phyloP scores from a whole-genome alignment of 2,888 invertebrate genomes.

The Oxycera nigricornis region DNA sequence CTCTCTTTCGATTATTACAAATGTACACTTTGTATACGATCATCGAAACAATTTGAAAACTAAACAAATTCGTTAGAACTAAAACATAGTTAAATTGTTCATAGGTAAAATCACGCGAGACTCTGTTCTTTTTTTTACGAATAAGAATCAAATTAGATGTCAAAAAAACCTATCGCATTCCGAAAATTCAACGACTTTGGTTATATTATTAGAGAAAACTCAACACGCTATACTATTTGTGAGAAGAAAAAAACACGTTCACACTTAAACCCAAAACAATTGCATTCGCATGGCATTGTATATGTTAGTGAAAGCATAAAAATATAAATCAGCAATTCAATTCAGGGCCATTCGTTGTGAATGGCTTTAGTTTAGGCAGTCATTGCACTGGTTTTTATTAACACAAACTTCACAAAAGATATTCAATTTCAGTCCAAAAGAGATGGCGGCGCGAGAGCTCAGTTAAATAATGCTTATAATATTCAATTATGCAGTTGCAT shows the following conservation, averaged over 20 bases:
- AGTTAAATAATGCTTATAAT: too few relatives aligned
- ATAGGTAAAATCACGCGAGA: conserved; percentile 1
- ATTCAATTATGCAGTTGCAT: too few relatives aligned
- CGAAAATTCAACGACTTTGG: conserved; percentile 7
- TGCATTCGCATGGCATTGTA: background rate
- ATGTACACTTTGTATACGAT: conserved; percentile 40
- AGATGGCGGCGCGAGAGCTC: too few relatives aligned
- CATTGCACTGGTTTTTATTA: too few relatives aligned
- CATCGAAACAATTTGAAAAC: conserved; percentile 14
- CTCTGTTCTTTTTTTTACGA: conserved; percentile 10
- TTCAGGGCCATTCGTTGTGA: too few relatives aligned
- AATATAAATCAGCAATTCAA: too few relatives aligned
- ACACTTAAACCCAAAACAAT: background rate
- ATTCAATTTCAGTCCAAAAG: too few relatives aligned
- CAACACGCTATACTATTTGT: background rate
- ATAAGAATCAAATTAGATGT: background rate
- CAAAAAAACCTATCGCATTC: conserved; percentile 23
- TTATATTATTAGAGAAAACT: background rate
- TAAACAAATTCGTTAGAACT: conserved; percentile 27
- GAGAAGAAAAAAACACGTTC: background rate
- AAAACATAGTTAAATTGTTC: conserved; percentile 17
- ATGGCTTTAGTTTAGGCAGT: too few relatives aligned
- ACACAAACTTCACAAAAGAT: too few relatives aligned
- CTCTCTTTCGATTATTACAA: conserved; percentile 41
- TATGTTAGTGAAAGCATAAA: too few relatives aligned